phyloP scores from a whole-genome alignment of 2,113 vertebrate genomes.

The Cinclus cinclus region DNA sequence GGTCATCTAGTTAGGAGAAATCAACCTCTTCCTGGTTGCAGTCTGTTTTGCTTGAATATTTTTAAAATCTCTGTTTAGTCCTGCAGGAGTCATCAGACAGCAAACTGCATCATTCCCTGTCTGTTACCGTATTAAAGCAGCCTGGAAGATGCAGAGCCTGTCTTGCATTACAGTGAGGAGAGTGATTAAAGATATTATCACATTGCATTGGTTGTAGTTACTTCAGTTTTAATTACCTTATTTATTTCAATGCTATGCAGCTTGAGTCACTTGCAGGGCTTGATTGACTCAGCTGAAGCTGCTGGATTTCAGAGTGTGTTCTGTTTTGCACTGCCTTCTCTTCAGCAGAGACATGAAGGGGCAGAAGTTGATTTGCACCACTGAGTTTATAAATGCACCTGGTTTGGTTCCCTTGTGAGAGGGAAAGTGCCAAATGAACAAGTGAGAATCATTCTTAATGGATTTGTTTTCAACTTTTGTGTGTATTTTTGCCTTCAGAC shows the following conservation, averaged over 20 bases:
- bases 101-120: background rate
- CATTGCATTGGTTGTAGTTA: background rate
- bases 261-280: background rate
- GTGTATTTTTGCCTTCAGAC: conserved; percentile 54
- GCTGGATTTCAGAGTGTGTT: background rate
- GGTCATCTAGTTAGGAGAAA: background rate
- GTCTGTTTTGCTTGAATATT: background rate
- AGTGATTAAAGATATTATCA: background rate
- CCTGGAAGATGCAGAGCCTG: background rate
- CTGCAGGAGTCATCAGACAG: background rate
- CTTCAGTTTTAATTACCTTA: background rate
- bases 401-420: background rate
- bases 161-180: background rate
- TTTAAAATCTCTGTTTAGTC: background rate
- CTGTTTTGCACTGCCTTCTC: background rate
- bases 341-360: background rate
- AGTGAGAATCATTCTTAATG: background rate
- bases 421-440: background rate
- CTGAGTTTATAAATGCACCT: background rate
- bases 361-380: background rate
- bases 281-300: background rate
- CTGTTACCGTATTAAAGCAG: background rate
- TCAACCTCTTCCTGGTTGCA: background rate
- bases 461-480: background rate
- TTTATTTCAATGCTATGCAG: background rate